Percentiles rank a stretch among this genome's conserved stretches.
phyloP scores from a whole-genome alignment of 1,140 invertebrate genomes.

The Meloidogyne floridensis region DNA sequence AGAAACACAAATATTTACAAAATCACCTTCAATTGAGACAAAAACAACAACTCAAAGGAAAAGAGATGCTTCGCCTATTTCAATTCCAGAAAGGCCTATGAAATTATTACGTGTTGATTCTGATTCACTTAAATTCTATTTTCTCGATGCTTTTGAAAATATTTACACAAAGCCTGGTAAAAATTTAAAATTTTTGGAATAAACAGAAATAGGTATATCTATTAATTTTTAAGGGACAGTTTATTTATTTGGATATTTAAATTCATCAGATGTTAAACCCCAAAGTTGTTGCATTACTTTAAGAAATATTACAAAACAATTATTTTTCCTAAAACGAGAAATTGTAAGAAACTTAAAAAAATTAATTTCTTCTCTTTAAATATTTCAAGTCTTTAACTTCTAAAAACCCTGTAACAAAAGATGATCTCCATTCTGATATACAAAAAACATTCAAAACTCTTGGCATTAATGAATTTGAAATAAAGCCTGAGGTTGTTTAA shows the following conservation, averaged over 20 bases:
- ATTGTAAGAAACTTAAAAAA: not conserved
- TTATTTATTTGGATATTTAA: conserved; percentile 50
- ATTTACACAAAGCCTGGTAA: conserved; percentile 26
- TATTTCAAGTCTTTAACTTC: conserved; percentile 22
- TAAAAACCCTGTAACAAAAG: conserved; percentile 11
- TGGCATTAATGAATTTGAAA: conserved; percentile 32
- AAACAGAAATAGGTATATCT: not conserved
- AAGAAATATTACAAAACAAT: conserved; percentile 80
- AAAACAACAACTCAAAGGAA: not conserved
- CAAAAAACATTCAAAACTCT: conserved; percentile 24
- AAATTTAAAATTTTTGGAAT: not conserved
- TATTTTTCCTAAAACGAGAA: conserved; percentile 82
- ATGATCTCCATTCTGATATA: conserved; percentile 29
- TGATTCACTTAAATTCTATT: conserved; percentile 38
- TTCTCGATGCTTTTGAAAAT: conserved; percentile 49
- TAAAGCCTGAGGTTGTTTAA: conserved; percentile 14
- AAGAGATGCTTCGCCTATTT: not conserved
- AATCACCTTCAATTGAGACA: not conserved
- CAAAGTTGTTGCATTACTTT: conserved; percentile 84
- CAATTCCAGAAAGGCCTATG: not conserved
- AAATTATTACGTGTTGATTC: conserved; percentile 12
- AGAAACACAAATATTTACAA: not conserved
- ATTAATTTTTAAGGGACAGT: conserved; percentile 36
- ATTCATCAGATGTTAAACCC: not conserved
- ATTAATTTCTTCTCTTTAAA: conserved; percentile 67